These are phyloP conservation scores for Nemotelus pantherinus DNA, from an alignment of 2,888 invertebrate genomes.

Conservation along the genomic window DNA sequence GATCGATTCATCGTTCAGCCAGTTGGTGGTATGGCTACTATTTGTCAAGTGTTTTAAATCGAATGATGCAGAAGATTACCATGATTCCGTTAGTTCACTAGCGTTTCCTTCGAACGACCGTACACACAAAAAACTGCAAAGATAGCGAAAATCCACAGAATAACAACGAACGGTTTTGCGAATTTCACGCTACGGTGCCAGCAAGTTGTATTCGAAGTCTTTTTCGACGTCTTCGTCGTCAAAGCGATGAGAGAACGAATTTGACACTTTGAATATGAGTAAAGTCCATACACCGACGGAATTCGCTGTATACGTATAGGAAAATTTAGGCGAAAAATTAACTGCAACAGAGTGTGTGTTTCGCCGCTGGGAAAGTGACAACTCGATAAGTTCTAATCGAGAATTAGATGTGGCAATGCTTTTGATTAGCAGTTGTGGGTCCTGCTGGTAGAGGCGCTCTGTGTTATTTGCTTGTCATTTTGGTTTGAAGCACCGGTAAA, in stretches of 20 bases:
- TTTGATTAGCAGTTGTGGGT: background rate
- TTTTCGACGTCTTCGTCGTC: constrained; percentile 22
- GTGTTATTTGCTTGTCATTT: too few species aligned
- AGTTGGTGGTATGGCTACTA: too few species aligned
- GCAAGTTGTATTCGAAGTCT: constrained; percentile 21
- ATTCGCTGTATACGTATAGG: background rate
- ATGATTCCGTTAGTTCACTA: too few species aligned
- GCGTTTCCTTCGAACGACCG: background rate
- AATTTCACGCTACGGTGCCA: constrained; percentile 20
- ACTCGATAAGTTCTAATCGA: background rate
- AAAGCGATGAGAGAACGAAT: constrained; percentile 4
- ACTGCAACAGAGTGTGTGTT: background rate
- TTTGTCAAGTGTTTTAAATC: too few species aligned
- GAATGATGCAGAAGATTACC: too few species aligned
- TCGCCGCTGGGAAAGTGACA: background rate
- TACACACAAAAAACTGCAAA: too few species aligned
- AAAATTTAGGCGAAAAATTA: background rate
- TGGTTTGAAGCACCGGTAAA: too few species aligned
- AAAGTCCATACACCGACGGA: background rate
- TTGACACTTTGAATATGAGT: background rate
- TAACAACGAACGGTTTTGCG: too few species aligned
- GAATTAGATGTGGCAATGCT: background rate
- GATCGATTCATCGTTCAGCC: constrained; percentile 8
- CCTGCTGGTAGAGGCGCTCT: too few species aligned
- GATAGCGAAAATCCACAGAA: too few species aligned